These are phyloP conservation scores for Drosophila kurseongensis DNA, from an alignment of 1,140 invertebrate species.

Conservation along the genomic window DNA sequence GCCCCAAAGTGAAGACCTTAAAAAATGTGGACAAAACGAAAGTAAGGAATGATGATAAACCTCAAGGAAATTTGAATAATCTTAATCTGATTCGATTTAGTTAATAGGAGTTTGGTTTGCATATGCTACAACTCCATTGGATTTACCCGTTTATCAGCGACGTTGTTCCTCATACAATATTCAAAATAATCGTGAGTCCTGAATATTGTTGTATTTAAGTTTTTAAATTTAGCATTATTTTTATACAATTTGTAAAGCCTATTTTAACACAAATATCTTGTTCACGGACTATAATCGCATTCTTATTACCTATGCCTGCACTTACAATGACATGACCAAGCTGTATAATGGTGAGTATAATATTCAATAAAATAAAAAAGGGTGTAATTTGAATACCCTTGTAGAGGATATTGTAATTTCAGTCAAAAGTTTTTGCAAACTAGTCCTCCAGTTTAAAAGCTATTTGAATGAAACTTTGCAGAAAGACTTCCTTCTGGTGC, in stretches of 20 bases:
- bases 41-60: background rate
- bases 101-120: conserved; percentile 59
- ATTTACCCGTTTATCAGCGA: conserved; percentile 8
- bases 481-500: too few relatives aligned
- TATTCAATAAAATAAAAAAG: too few relatives aligned
- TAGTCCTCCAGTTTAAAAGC: too few relatives aligned
- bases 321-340: background rate
- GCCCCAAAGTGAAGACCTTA: conserved; percentile 15
- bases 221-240: background rate
- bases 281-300: conserved; percentile 30
- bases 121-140: conserved; percentile 52
- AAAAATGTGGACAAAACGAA: conserved; percentile 16
- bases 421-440: too few relatives aligned
- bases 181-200: conserved; percentile 40
- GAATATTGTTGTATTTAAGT: background rate
- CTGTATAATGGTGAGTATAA: conserved; percentile 35
- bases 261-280: conserved; percentile 44
- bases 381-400: too few relatives aligned
- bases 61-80: accelerated
- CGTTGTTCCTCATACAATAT: conserved; percentile 58
- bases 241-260: conserved; percentile 1
- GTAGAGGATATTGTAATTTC: too few relatives aligned
- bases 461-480: too few relatives aligned
- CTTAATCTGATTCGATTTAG: conserved; percentile 9
- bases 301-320: conserved; percentile 45